Percentiles rank a stretch among this genome's conserved stretches.
Evolutionary conservation across 2,888 invertebrate genomes (phyloP).

Genomic region (Drosophila paramelanica): DNA sequence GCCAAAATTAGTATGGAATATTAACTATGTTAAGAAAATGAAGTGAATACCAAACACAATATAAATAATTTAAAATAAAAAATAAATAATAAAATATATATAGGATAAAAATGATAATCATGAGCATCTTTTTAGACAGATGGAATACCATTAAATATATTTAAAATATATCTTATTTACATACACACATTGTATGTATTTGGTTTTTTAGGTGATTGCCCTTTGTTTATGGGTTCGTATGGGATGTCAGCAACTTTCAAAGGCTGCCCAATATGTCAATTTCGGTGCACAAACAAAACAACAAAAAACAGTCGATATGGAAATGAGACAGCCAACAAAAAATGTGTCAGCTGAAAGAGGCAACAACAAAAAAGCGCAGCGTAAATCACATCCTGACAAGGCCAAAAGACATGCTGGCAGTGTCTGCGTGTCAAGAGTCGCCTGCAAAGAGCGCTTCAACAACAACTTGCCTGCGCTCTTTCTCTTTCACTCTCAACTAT

Average conservation of each 20-base stretch:
- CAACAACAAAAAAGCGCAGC: constrained; percentile 21
- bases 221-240: constrained; percentile 5
- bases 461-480: constrained; percentile 8
- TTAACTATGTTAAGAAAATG: too few species aligned
- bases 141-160: too few species aligned
- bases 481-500: not conserved
- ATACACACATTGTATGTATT: not conserved
- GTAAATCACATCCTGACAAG: constrained; percentile 57
- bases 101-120: too few species aligned
- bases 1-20: too few species aligned
- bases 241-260: constrained; percentile 6
- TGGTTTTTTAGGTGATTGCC: constrained; percentile 2
- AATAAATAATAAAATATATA: too few species aligned
- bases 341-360: constrained; percentile 58
- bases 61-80: too few species aligned
- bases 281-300: constrained; percentile 5
- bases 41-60: too few species aligned
- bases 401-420: constrained; percentile 40
- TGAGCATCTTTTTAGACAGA: too few species aligned
- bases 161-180: too few species aligned
- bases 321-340: constrained; percentile 48
- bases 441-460: constrained; percentile 10
- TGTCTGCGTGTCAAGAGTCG: constrained; percentile 36
- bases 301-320: constrained; percentile 41
- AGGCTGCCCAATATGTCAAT: constrained; percentile 21